Evolutionary conservation across 2,797 vertebrate species (phyloP), one percentile per base, ranked within the genome.

Genomic region (Pelobates cultripes): DNA sequence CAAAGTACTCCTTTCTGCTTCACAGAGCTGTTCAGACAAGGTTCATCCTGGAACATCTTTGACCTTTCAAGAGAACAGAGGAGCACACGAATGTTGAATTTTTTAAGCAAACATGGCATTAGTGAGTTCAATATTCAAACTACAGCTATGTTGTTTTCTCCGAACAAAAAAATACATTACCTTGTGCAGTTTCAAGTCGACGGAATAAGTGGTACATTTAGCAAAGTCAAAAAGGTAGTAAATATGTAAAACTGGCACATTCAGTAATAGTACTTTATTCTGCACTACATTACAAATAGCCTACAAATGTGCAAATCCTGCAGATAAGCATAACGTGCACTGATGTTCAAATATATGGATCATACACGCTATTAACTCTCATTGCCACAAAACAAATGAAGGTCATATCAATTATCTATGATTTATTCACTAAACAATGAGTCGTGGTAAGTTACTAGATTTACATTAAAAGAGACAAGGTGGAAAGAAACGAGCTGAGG

Each of bases 31-130:
- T 85, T 81, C 85, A 82, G 85, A 83, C 85, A 0, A 43, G 83
- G 80, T 85, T 84, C 68, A 6, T 84, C 70, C 85, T 85, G 89
- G 85, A 80, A 87, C 86, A 86, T 69, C 81, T 3, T 0, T 67
- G 73, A 86, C 87, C 80, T 86, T 91, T 88, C 80, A 1, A 7
- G 86, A 85, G 76, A 3, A 12, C 67, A 82, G 69, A 82, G 66
- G 84, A 88, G 87, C 76, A 66, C 85, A 90, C 88, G 89, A 91
- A 91, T 87, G 89, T 74, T 92, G 86, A 87, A 90, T 90, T 86
- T 91, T 85, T 85, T 86, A 89, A 83, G 77, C 77, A 79, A 83
- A 79, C 76, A 75, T 51, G 64, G 60, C 76, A 83, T 64, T 70
- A 78, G 66, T 70, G 45, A 78, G 79, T 83, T 70, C 55, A 74